A percentile compares a stretch with the other conserved stretches of the same genome.
Conservation (phyloP, 2,888 invertebrate genomes). For the Listrodromus nycthemerus region DNA sequence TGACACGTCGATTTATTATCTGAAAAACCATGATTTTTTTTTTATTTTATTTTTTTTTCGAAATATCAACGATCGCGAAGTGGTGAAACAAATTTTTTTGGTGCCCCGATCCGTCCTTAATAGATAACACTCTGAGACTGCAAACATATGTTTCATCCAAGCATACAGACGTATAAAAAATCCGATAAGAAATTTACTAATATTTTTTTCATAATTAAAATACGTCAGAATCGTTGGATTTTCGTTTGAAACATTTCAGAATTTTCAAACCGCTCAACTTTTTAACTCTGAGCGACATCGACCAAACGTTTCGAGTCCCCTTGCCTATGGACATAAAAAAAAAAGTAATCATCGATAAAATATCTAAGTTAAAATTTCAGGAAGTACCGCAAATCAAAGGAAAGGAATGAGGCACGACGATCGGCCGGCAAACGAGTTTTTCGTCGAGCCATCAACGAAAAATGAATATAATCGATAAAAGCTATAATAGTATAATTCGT, state of each 20-base stretch:
- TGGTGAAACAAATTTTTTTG: too few relatives aligned
- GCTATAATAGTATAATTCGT: constrained; percentile 18
- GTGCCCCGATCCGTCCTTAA: too few relatives aligned
- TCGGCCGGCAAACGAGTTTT: too few relatives aligned
- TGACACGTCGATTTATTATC: too few relatives aligned
- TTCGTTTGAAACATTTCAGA: background rate
- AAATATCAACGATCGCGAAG: too few relatives aligned
- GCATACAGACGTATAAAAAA: background rate
- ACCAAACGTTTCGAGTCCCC: background rate
- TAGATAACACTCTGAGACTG: too few relatives aligned
- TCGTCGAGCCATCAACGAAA: background rate
- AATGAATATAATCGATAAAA: constrained; percentile 20
- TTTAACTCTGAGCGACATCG: too few relatives aligned
- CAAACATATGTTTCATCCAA: background rate
- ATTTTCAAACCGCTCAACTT: too few relatives aligned
- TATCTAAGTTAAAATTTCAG: background rate
- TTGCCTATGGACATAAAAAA: background rate
- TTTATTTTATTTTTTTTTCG: too few relatives aligned
- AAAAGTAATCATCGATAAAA: constrained; percentile 22
- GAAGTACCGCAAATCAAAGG: background rate
- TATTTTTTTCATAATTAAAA: background rate
- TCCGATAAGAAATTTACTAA: background rate
- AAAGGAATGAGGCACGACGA: too few relatives aligned
- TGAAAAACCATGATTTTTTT: too few relatives aligned
- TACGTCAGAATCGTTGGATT: background rate